Evolutionary conservation across 2,797 vertebrate genomes (phyloP), one percentile per base, ranked within the genome.

Genomic region (Enteromius mattozi): DNA sequence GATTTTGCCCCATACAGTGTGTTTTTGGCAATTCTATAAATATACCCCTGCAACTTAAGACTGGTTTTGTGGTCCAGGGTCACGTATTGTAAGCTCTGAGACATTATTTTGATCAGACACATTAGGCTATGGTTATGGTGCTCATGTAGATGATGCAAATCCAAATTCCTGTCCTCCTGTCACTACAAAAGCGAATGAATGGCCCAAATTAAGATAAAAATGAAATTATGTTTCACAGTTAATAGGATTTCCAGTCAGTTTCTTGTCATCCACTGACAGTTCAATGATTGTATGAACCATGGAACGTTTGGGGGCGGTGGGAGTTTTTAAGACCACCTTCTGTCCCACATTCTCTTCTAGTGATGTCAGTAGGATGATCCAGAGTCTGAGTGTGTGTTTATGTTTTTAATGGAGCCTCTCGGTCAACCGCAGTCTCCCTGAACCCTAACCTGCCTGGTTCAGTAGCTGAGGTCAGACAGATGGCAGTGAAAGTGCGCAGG

Each of bases 401-500:
- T 82, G 84, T 82, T 87, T 87, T 85, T 75, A 87, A 78, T 83
- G 78, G 65, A 82, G 72, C 81, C 49, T 68, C 54, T 80, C 65
- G 47, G 78, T 84, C 87, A 85, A 56, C 59, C 61, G 35, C 78
- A 78, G 80, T 37, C 63, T 87, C 13, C 63, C 61, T 66, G 84
- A 86, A 87, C 84, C 71, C 17, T 76, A 82, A 85, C 79, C 66
- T 89, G n/a, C 33, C 85, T 49, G 82, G 85, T 86, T 86, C 85
- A 86, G 86, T 86, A 89, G 85, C 83, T 70, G 27, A 51, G 86
- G 89, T 86, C 76, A 91, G 90, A 93, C 89, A 88, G 76, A 92
- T 75, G 86, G 91, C 91, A 91, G 83, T 89, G 89, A 91, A 93
- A 92, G 92, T 88, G 93, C 90, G 88, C 90, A 92, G 92, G 94